Evolutionary conservation across 2,113 vertebrate species (phyloP).

Genomic region (Myotis brandtii): DNA sequence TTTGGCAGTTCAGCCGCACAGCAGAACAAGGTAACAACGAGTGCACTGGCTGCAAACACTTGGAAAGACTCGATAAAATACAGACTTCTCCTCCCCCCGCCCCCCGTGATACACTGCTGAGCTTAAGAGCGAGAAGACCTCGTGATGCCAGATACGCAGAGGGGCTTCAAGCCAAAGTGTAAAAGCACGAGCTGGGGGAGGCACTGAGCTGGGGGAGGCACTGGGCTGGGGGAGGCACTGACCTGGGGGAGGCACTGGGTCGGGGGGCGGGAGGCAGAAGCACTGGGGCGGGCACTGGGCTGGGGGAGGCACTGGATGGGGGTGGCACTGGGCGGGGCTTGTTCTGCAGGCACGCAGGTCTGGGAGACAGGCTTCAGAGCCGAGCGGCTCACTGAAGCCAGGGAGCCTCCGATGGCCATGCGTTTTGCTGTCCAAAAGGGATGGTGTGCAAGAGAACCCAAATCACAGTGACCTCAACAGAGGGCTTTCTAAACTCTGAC

Average conservation of each 20-base stretch:
- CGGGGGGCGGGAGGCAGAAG: background rate
- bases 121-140: background rate
- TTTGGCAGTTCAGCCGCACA: background rate
- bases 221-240: too few species aligned
- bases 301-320: background rate
- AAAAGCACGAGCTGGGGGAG: background rate
- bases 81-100: background rate
- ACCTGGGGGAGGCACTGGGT: background rate
- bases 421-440: fast-evolving
- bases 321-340: background rate
- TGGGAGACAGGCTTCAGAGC: background rate
- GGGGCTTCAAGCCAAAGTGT: background rate
- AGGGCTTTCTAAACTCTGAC: background rate
- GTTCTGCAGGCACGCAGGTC: fast-evolving
- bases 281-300: background rate
- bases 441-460: fast-evolving
- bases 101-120: background rate
- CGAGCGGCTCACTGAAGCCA: background rate
- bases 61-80: fast-evolving
- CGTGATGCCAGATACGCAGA: background rate
- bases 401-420: fast-evolving
- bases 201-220: background rate
- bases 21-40: background rate
- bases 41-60: too few species aligned
- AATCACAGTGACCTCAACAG: fast-evolving